phyloP scores from a whole-genome alignment of 2,888 invertebrate genomes.

The Embidobia sp. region DNA sequence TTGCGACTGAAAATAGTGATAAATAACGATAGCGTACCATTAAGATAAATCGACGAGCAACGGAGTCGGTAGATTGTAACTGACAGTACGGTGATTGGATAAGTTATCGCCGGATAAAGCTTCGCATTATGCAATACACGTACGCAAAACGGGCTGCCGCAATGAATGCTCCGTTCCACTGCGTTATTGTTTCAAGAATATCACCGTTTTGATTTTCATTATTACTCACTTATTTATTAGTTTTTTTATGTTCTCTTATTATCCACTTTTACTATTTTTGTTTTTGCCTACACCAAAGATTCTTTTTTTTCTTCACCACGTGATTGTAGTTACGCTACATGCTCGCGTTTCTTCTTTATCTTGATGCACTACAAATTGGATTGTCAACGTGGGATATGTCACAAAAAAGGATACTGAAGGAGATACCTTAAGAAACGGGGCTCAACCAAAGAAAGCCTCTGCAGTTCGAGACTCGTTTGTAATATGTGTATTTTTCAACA shows the following conservation, averaged over 20 bases:
- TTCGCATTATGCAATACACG: constrained; percentile 74
- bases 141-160: constrained; percentile 54
- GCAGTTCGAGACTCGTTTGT: constrained; percentile 11
- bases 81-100: constrained; percentile 79
- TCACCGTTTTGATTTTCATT: constrained; percentile 71
- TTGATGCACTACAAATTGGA: constrained; percentile 75
- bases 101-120: constrained; percentile 76
- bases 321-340: constrained; percentile 41
- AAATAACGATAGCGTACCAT: constrained; percentile 78
- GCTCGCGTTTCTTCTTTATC: constrained; percentile 62
- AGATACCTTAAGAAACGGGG: constrained; percentile 46
- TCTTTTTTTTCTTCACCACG: constrained; percentile 18
- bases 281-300: constrained; percentile 13
- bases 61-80: constrained; percentile 76
- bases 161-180: constrained; percentile 61
- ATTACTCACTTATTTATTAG: constrained; percentile 62
- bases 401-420: constrained; percentile 45
- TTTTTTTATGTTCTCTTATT: constrained; percentile 24
- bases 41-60: constrained; percentile 79
- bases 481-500: constrained; percentile 32
- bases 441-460: constrained; percentile 9
- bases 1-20: constrained; percentile 77
- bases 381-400: constrained; percentile 70
- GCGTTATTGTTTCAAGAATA: constrained; percentile 68
- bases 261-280: constrained; percentile 21